Base-by-base conservation (phyloP, 2,888 invertebrate species). In the Subacronicta megacephala region DNA sequence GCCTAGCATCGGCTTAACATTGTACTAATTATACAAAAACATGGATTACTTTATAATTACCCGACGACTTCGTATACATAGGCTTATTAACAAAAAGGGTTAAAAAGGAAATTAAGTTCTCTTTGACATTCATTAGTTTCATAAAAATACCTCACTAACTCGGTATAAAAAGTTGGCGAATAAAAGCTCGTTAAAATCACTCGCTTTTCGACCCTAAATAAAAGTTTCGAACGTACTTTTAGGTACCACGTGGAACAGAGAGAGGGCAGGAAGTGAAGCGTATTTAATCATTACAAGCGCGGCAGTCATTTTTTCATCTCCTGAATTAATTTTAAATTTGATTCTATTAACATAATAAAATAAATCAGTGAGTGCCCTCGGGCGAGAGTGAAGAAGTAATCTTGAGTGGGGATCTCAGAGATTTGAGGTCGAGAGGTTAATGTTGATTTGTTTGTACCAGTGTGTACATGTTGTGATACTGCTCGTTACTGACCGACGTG, bases 101-200 rank as follows among this genome's bases (percentile, higher is more conserved):
- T 64, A 66, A 78, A n/a, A 76, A 80, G 77, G 84, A 84, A 85
- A 88, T 86, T 80, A 83, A 84, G 78, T 81, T 83, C 80, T 76
- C 86, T 88, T 88, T 89, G 90, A 87, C 88, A 88, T 90, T 91
- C 88, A 90, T 90, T 90, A 89, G 87, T 89, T 89, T 86, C 82
- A 83, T 84, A 85, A 88, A 26, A 88, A 83, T 83, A 81, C 75
- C 78, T 78, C 76, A 73, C 74, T 78, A 75, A 77, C 80, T 79
- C 60, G 59, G 71, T 80, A 81, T 81, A 83, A 85, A 87, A 88
- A 85, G 72, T 78, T 75, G 59, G 80, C 79, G 80, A 86, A 90
- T 87, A 87, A 90, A 89, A 85, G 83, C 90, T 92, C 88, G 89
- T 92, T 92, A 92, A 90, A 92, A 89, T 89, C 87, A 87, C 86